A percentile compares a stretch with the other conserved stretches of the same genome.
Evolutionary conservation across 1,140 invertebrate genomes (phyloP).

Genomic region (Drusus annulatus): DNA sequence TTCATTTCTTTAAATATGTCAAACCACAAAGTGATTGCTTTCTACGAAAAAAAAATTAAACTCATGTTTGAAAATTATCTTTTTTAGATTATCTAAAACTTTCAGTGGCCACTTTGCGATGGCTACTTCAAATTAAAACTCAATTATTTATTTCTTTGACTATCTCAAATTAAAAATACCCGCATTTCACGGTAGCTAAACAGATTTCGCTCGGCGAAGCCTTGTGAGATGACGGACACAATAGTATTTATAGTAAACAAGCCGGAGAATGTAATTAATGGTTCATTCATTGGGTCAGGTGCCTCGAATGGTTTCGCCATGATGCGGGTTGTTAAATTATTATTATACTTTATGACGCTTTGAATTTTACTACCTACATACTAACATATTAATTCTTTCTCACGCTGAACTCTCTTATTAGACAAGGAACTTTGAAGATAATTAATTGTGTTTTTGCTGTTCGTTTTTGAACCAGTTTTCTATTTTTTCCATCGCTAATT

Average conservation of each 20-base stretch:
- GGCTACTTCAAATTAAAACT: neutral
- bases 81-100: no score
- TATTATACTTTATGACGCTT: slow-evolving; percentile 5
- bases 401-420: neutral
- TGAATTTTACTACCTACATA: neutral
- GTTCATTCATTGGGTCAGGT: slow-evolving; percentile 36
- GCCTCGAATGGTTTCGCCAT: neutral
- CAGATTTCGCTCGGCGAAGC: neutral
- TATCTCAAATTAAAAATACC: slow-evolving; percentile 3
- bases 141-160: neutral
- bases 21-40: no score
- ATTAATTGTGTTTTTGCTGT: no score
- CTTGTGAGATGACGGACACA: slow-evolving; percentile 9
- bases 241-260: slow-evolving; percentile 26
- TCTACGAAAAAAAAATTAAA: no score
- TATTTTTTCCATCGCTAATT: no score
- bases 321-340: slow-evolving; percentile 31
- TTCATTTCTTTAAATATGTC: no score
- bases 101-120: no score
- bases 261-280: slow-evolving; percentile 21
- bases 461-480: no score
- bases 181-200: slow-evolving; percentile 17
- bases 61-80: no score
- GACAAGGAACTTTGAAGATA: no score
- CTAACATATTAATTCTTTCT: neutral